Base-by-base conservation (phyloP, 2,888 invertebrate species). In the Strigamia maritima region DNA sequence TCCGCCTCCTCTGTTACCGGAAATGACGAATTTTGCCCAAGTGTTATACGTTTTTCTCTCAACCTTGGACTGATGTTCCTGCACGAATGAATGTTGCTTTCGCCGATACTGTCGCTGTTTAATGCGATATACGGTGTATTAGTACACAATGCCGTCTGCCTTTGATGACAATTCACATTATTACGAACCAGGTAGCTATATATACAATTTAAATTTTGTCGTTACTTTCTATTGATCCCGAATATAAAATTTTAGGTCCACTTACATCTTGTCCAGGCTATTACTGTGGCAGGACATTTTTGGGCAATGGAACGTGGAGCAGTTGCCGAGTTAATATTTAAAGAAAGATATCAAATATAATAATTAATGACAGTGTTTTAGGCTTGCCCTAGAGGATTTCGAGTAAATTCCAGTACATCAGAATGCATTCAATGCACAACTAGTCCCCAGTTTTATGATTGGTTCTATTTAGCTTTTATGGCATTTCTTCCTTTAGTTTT, bases 391-490 rank as follows among this genome's bases (percentile, higher is more conserved):
- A 87, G 94, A 82, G 97, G 97, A 0, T 95, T 89, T 83, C 82
- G 86, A 76, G 91, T 93, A 70, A 80, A 82, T 28, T 91, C 91
- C 83, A 87, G 88, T 0, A 89, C 90, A 0, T 93, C 92, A 79
- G 90, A 92, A 60, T 96, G 97, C 85, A 86, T 89, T 22, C 90
- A 90, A 1, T 98, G 97, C 84, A 88, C 89, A 0, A 92, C 92
- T 79, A 88, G 89, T 44, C 93, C 95, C 0, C 89, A 90, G 16
- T 89, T 94, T 60, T 97, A 98, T 84, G 97, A 97, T 84, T 96
- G 95, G 93, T 89, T 97, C 74, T 96, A 95, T 85, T 90, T 98
- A 26, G 94, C 95, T 0, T 98, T 98, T 84, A 96, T 98, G 94
- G 94, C 93, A 0, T 86, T 97, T 19, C 85, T 97, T 70, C 93